phyloP scores from a whole-genome alignment of 1,140 invertebrate species.

The Lucilia sericata region DNA sequence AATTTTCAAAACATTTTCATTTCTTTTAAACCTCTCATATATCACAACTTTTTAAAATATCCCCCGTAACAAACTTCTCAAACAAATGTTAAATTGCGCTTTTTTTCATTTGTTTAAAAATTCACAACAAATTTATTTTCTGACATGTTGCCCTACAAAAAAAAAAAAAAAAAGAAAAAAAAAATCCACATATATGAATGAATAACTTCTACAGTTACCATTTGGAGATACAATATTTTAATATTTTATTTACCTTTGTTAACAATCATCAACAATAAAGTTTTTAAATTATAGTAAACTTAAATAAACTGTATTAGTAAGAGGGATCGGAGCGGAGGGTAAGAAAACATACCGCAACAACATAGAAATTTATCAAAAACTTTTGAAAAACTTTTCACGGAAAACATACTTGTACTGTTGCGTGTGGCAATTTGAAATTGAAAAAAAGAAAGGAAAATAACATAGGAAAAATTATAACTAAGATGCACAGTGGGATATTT shows the following conservation, averaged over 20 bases:
- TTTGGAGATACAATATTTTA: constrained; percentile 4
- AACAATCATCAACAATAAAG: constrained; percentile 38
- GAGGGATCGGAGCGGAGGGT: background rate
- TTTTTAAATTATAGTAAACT: constrained; percentile 36
- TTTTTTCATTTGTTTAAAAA: too few species aligned
- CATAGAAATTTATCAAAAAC: background rate
- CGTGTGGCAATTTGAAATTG: constrained; percentile 4
- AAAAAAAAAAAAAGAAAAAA: too few species aligned
- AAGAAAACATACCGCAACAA: background rate
- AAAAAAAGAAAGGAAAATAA: background rate
- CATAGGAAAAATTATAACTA: background rate
- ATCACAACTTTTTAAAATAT: too few species aligned
- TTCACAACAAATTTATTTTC: too few species aligned
- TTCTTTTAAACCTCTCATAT: too few species aligned
- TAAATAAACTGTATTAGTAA: constrained; percentile 2
- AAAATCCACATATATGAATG: too few species aligned
- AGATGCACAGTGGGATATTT: background rate
- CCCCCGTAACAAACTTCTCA: too few species aligned
- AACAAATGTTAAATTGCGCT: too few species aligned
- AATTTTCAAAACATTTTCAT: too few species aligned
- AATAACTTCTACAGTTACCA: background rate
- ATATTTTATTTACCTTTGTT: constrained; percentile 41
- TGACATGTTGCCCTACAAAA: too few species aligned
- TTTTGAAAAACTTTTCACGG: background rate
- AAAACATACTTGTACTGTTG: constrained; percentile 3